A percentile compares a stretch with the other conserved stretches of the same genome.
Evolutionary conservation across 2,797 vertebrate species (phyloP).

Genomic region (Chrysocyon brachyurus): DNA sequence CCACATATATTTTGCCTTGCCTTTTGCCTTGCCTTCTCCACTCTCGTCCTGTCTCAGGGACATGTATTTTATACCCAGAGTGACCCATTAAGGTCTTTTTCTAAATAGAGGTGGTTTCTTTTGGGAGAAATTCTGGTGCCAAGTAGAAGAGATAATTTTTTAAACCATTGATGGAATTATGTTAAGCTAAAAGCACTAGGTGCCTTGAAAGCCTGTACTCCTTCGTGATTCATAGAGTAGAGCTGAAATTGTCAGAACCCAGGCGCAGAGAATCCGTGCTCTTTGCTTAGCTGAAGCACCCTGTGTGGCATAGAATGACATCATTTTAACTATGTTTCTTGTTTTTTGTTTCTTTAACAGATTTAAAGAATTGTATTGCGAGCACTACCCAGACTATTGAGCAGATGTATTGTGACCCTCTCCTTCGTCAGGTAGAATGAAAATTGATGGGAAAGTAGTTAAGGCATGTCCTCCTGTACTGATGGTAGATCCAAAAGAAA

Average conservation of each 20-base stretch:
- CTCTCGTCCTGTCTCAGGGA: not conserved
- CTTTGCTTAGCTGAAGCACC: not conserved
- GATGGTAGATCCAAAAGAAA: not conserved
- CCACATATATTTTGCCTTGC: not conserved
- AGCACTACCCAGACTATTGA: slow-evolving; percentile 91
- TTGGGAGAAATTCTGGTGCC: slow-evolving; percentile 2
- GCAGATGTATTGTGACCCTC: slow-evolving; percentile 95
- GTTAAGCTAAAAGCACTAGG: not conserved
- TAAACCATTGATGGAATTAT: not conserved
- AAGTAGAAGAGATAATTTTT: not conserved
- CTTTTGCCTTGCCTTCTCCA: not conserved
- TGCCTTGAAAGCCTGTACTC: not conserved
- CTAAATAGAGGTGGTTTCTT: not conserved
- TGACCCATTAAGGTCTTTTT: not conserved
- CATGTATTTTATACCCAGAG: not conserved
- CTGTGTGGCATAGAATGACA: not conserved
- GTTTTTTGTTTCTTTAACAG: slow-evolving; percentile 86
- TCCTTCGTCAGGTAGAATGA: slow-evolving; percentile 93
- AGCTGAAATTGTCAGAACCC: not conserved
- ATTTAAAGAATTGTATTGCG: slow-evolving; percentile 94
- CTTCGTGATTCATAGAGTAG: not conserved
- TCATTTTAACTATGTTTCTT: slow-evolving; percentile 35
- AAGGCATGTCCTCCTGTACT: not conserved
- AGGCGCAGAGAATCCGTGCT: not conserved
- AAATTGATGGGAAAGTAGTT: slow-evolving; percentile 29